phyloP scores from a whole-genome alignment of 1,140 invertebrate genomes.

The Artemia franciscana region DNA sequence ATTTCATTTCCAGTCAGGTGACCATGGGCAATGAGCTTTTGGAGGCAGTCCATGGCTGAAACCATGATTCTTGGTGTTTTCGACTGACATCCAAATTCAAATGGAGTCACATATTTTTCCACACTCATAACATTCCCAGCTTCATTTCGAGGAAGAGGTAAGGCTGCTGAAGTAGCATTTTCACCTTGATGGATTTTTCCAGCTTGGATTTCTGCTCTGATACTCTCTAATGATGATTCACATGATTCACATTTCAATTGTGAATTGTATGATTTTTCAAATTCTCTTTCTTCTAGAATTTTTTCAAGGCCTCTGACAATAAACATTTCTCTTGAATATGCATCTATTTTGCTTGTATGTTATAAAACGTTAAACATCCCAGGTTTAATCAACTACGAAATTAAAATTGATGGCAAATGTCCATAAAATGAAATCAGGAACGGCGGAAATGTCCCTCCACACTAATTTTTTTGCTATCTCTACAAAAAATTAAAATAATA shows the following conservation, averaged over 20 bases:
- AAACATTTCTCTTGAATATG: conserved; percentile 62
- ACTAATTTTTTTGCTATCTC: too few relatives aligned
- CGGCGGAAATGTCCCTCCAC: too few relatives aligned
- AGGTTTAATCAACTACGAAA: too few relatives aligned
- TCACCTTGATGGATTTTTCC: conserved; percentile 24
- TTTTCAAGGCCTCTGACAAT: conserved; percentile 86
- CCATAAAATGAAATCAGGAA: too few relatives aligned
- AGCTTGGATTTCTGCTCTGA: conserved; percentile 53
- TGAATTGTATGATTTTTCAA: conserved; percentile 77
- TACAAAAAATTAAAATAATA: too few relatives aligned
- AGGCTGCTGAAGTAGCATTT: conserved; percentile 49
- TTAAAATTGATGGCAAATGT: too few relatives aligned
- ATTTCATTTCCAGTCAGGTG: conserved; percentile 84
- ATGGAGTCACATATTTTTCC: conserved; percentile 92
- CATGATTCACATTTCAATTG: conserved; percentile 92
- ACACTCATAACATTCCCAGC: conserved; percentile 62
- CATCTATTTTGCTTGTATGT: too few relatives aligned
- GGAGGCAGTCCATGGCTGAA: conserved; percentile 80
- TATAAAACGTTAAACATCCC: too few relatives aligned
- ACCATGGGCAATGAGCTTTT: conserved; percentile 97
- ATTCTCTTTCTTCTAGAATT: conserved; percentile 88
- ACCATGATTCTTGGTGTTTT: conserved; percentile 84
- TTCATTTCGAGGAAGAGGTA: conserved; percentile 67
- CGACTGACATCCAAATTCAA: conserved; percentile 92
- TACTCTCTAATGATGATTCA: conserved; percentile 82